These are phyloP conservation scores for Phylloscopus collybita DNA, from an alignment of 2,797 vertebrate genomes.

Conservation along the genomic window DNA sequence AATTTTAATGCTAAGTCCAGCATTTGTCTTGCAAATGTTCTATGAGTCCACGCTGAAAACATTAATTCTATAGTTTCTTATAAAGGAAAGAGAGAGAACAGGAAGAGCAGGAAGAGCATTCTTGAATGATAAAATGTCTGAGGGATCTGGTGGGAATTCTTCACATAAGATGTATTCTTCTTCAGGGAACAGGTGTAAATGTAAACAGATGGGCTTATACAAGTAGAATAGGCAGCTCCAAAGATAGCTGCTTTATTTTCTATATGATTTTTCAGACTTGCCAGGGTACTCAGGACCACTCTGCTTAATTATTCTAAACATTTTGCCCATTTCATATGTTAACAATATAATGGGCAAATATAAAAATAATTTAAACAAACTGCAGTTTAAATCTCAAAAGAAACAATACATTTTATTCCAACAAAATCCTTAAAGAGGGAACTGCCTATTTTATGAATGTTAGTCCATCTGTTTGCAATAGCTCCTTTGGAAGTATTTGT, in stretches of 20 bases:
- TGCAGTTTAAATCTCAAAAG: conserved; percentile 39
- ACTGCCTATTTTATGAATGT: conserved; percentile 33
- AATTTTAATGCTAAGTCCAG: neutral
- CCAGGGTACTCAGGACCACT: conserved; percentile 25
- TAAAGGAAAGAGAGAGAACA: neutral
- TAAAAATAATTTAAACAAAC: conserved; percentile 66
- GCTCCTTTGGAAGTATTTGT: conserved; percentile 35
- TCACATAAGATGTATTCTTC: conserved; percentile 25
- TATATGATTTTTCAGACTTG: conserved; percentile 36
- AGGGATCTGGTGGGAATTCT: conserved; percentile 33
- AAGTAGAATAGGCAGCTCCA: conserved; percentile 64
- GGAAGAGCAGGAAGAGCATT: neutral
- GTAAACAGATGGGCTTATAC: conserved; percentile 67
- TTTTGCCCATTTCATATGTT: conserved; percentile 55
- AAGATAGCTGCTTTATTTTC: conserved; percentile 54
- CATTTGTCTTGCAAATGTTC: neutral
- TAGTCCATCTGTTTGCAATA: conserved; percentile 46
- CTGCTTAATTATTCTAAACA: conserved; percentile 70
- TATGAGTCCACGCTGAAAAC: neutral
- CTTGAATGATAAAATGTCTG: conserved; percentile 23
- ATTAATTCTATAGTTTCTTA: conserved; percentile 12
- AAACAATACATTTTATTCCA: conserved; percentile 54
- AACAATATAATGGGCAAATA: conserved; percentile 50
- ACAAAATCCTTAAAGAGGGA: conserved; percentile 41
- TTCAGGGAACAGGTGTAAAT: conserved; percentile 29